A percentile compares a stretch with the other conserved stretches of the same genome.
Conservation (phyloP, 1,140 invertebrate genomes). For the Drosophila mauritiana region DNA sequence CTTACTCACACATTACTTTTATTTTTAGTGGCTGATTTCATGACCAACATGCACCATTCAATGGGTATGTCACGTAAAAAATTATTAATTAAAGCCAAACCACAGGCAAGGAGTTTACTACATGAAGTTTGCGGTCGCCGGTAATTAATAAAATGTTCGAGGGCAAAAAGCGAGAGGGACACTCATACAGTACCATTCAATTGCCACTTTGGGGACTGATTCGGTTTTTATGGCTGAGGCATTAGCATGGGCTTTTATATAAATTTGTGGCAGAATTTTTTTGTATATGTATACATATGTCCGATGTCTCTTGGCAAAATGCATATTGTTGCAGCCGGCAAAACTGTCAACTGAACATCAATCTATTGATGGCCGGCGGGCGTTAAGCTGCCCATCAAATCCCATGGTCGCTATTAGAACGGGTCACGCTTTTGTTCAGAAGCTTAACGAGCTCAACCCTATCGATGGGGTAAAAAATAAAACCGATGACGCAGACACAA, state of each 20-base stretch:
- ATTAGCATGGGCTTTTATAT: constrained; percentile 60
- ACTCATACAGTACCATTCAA: constrained; percentile 24
- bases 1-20: no score
- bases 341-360: constrained; percentile 78
- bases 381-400: constrained; percentile 70
- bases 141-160: constrained; percentile 72
- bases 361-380: constrained; percentile 67
- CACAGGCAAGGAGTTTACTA: constrained; percentile 53
- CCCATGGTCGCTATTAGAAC: constrained; percentile 56
- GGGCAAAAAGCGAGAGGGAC: constrained; percentile 21
- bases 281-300: not conserved
- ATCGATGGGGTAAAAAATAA: constrained; percentile 30
- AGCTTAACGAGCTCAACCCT: constrained; percentile 69
- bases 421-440: constrained; percentile 63
- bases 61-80: constrained; percentile 42
- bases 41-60: constrained; percentile 2
- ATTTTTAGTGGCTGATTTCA: no score
- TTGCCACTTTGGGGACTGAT: constrained; percentile 61
- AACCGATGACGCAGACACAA: constrained; percentile 76
- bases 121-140: constrained; percentile 68
- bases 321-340: constrained; percentile 61
- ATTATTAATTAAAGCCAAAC: constrained; percentile 79
- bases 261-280: constrained; percentile 15
- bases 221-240: constrained; percentile 34
- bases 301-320: constrained; percentile 27